Base-by-base conservation (phyloP, 2,888 invertebrate species). In the Lepidonotus clava region DNA sequence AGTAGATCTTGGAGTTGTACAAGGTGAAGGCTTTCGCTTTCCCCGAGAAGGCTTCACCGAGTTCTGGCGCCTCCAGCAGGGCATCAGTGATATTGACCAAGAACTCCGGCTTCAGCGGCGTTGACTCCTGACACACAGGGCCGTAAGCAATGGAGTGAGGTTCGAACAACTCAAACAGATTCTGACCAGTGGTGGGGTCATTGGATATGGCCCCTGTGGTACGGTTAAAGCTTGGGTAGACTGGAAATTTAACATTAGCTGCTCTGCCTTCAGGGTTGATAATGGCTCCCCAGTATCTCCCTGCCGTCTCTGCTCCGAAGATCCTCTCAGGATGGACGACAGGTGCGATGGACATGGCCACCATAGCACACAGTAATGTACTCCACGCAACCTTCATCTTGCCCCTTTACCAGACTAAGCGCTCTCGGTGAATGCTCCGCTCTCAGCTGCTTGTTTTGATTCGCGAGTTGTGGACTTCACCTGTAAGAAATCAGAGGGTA, bases 41-140 rank as follows among this genome's bases (percentile, higher is more conserved):
- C 5, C 80, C 80, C 14, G 46, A 8, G 1, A 80, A 1, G 6
- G 1, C 41, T 24, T 80, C 80, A 4, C 80, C 80, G 4, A 80
- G 18, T 28, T 80, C 80, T 6, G 41, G 2, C 4, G 14, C 21
- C 28, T 80, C 80, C 24, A 80, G 46, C 14, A 80, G 1, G 21
- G 28, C 51, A 32, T 80, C 80, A n/a, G 80, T 46, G 24, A 80
- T 32, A 46, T 80, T 80, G 51, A 80, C 40, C 32, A 80, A 34
- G 1, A 80, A 14, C 41, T 46, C 8, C 24, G 80, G 80, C 14
- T 8, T n/a, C 1, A 80, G 24, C 14, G 24, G n/a, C 8, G 24
- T 8, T 1, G 80, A 80, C 6, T 46, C 34, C 0, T 41, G 0
- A 24, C 80, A 80, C 46, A 80, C 14, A 6, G 80, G 80, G 6